Percentiles rank a stretch among this genome's conserved stretches.
These are phyloP conservation scores for Drosophila sechellia DNA, from an alignment of 1,140 invertebrate species.

Conservation along the genomic window DNA sequence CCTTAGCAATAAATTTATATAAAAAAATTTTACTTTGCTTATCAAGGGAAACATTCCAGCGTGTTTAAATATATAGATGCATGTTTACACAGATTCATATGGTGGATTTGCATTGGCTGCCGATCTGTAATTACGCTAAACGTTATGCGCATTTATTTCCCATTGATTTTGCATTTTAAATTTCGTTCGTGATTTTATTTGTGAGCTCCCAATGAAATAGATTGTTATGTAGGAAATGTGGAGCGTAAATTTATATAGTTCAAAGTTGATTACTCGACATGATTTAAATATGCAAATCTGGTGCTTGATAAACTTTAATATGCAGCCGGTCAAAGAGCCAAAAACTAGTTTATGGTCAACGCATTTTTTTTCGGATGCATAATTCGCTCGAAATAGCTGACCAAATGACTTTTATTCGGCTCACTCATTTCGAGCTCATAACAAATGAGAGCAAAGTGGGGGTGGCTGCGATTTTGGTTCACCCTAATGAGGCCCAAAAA, in stretches of 20 bases:
- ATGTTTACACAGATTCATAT: constrained; percentile 27
- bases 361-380: constrained; percentile 45
- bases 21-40: constrained; percentile 34
- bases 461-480: constrained; percentile 8
- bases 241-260: constrained; percentile 40
- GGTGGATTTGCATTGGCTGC: constrained; percentile 35
- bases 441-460: constrained; percentile 56
- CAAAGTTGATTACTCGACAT: constrained; percentile 42
- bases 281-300: constrained; percentile 72
- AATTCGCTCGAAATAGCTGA: constrained; percentile 38
- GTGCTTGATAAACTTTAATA: constrained; percentile 65
- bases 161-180: constrained; percentile 70
- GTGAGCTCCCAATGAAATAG: constrained; percentile 12
- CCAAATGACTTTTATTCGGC: constrained; percentile 39
- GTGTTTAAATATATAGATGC: constrained; percentile 3
- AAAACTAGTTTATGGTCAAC: constrained; percentile 57
- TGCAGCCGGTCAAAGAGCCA: constrained; percentile 54
- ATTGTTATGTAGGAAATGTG: constrained; percentile 16
- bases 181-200: constrained; percentile 52
- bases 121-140: constrained; percentile 73
- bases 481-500: constrained; percentile 61
- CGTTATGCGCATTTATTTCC: constrained; percentile 76
- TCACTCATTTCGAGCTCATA: constrained; percentile 50
- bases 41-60: constrained; percentile 37
- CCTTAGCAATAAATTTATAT: constrained; percentile 57